Evolutionary conservation across 2,888 invertebrate genomes (phyloP), one percentile per base, ranked within the genome.

Genomic region (Leptopilina syphax): DNA sequence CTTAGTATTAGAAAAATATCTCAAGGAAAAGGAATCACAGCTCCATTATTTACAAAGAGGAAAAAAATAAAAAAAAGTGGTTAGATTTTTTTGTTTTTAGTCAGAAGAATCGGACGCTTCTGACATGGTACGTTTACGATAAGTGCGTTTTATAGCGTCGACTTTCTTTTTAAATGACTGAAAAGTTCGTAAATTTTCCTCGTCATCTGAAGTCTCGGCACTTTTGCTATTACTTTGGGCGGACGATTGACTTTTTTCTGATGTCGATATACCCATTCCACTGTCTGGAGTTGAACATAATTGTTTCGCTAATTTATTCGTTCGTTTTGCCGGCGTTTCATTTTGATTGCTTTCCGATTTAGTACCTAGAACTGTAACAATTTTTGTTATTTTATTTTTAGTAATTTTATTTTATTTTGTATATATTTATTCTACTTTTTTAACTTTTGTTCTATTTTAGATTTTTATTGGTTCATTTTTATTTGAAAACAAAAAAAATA

Each of bases 1-100:
- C 86, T 89, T 84, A 88, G 83, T 87, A 83, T 88, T 89, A 89
- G 88, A 89, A 90, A 90, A 89, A 89, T 90, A 90, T 84, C n/a
- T 87, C 87, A 50, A 50, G 50, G 50, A 50, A 84, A 86, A 87
- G 86, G 87, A 88, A 90, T 90, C 89, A 89, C 89, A 90, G 89
- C 86, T 89, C 85, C 84, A 86, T 86, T 90, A 90, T 90, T 80
- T 90, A 90, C 90, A 90, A 82, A 81, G 83, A 83, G 83, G 47
- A 77, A 70, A 63, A 78, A 60, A 80, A 34, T 3, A 34, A 27
- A 34, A 34, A 34, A 34, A 3, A 2, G 34, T 34, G 79, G 79
- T 60, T 68, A 76, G 78, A 50, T 18, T 60, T n/a, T 41, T 57
- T 76, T 77, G 68, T 81, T 66, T 82, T 81, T 87, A 89, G 84